A percentile compares a stretch with the other conserved stretches of the same genome.
Evolutionary conservation across 2,113 vertebrate genomes (phyloP).

Genomic region (Ctenomys sociabilis): DNA sequence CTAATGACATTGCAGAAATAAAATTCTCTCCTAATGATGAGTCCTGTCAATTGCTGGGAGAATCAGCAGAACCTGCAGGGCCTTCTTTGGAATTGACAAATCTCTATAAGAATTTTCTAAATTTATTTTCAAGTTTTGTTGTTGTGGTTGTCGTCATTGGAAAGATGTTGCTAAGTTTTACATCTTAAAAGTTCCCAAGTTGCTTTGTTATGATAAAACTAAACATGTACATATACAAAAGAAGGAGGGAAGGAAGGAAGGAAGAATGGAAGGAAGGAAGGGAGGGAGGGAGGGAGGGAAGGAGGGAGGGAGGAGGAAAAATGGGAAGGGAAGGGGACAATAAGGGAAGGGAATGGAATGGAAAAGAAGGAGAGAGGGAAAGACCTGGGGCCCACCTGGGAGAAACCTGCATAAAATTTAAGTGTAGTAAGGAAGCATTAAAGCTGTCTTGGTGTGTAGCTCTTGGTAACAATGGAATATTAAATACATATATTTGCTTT

Average conservation of each 20-base stretch:
- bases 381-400: background rate
- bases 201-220: background rate
- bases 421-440: background rate
- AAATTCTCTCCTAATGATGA: background rate
- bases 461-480: background rate
- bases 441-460: background rate
- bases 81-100: background rate
- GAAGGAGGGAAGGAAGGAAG: background rate
- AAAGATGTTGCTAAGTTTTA: background rate
- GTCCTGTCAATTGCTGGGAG: background rate
- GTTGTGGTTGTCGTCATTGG: background rate
- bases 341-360: too few relatives aligned
- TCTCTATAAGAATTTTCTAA: background rate
- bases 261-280: background rate
- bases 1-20: background rate
- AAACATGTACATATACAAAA: background rate
- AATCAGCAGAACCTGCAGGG: background rate
- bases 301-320: too few relatives aligned
- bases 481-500: conserved; percentile 7
- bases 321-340: too few relatives aligned
- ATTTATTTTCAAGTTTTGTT: background rate
- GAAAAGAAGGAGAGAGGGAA: background rate
- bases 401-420: background rate
- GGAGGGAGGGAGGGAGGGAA: background rate
- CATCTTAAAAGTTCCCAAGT: background rate